Evolutionary conservation across 2,888 invertebrate species (phyloP).

Genomic region (Hemaris fuciformis): DNA sequence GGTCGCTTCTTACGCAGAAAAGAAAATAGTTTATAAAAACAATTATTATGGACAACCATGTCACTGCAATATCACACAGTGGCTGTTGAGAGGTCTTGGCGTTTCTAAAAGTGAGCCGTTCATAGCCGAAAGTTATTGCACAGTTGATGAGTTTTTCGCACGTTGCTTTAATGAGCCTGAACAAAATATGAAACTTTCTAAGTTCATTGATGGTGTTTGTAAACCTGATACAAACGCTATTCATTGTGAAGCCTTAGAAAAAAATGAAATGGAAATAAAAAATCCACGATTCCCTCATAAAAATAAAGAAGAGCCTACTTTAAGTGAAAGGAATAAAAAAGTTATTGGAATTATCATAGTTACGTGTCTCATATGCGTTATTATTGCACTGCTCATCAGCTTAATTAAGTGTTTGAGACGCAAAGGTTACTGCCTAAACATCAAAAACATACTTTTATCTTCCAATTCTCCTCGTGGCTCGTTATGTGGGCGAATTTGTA

Average conservation of each 20-base stretch:
- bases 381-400: constrained; percentile 78
- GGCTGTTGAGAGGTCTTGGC: constrained; percentile 77
- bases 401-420: constrained; percentile 81
- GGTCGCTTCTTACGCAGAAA: constrained; percentile 63
- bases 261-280: constrained; percentile 63
- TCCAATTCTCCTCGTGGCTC: constrained; percentile 61
- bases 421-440: constrained; percentile 75
- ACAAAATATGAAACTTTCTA: constrained; percentile 83
- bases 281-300: constrained; percentile 74
- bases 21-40: constrained; percentile 75
- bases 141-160: constrained; percentile 81
- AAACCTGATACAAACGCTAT: constrained; percentile 66
- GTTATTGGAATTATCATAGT: constrained; percentile 77
- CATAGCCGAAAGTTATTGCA: constrained; percentile 82
- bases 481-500: constrained; percentile 61
- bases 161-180: constrained; percentile 84
- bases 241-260: constrained; percentile 78
- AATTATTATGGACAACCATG: constrained; percentile 85
- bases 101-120: constrained; percentile 62
- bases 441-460: constrained; percentile 65
- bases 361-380: constrained; percentile 73
- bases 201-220: constrained; percentile 84
- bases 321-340: constrained; percentile 63
- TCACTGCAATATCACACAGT: constrained; percentile 82
- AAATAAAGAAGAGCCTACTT: constrained; percentile 37